Percentiles rank a stretch among this genome's conserved stretches.
Conservation (phyloP, 2,113 vertebrate species). For the Myodes glareolus region DNA sequence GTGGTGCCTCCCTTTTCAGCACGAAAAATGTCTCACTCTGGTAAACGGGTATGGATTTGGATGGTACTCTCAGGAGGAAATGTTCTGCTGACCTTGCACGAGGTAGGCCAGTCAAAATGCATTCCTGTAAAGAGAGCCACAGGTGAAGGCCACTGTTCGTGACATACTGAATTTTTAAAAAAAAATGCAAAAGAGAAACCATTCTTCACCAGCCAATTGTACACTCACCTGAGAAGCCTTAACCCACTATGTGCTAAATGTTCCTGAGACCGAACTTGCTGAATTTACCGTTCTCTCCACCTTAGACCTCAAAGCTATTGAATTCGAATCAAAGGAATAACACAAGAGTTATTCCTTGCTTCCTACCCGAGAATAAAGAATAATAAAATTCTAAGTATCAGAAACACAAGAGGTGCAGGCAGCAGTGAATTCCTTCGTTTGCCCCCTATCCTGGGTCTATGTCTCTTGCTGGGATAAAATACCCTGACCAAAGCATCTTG, state of each 20-base stretch:
- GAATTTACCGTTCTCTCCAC: neutral
- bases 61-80: neutral
- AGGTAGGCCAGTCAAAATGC: neutral
- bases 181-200: too few relatives aligned
- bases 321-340: slow-evolving; percentile 5
- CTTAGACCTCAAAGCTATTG: neutral
- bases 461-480: neutral
- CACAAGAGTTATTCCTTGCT: neutral
- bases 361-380: neutral
- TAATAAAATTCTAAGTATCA: neutral
- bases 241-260: neutral
- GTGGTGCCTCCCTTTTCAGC: neutral
- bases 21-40: neutral
- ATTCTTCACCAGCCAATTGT: neutral
- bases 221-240: neutral
- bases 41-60: neutral
- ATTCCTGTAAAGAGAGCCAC: neutral
- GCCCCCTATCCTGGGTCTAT: neutral
- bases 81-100: neutral
- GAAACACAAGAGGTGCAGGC: neutral
- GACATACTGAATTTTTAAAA: neutral
- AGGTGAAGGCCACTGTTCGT: neutral
- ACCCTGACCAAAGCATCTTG: neutral
- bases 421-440: neutral
- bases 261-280: slow-evolving; percentile 34